Conservation (phyloP, 2,797 vertebrate genomes). For the Cyprinella venusta region DNA sequence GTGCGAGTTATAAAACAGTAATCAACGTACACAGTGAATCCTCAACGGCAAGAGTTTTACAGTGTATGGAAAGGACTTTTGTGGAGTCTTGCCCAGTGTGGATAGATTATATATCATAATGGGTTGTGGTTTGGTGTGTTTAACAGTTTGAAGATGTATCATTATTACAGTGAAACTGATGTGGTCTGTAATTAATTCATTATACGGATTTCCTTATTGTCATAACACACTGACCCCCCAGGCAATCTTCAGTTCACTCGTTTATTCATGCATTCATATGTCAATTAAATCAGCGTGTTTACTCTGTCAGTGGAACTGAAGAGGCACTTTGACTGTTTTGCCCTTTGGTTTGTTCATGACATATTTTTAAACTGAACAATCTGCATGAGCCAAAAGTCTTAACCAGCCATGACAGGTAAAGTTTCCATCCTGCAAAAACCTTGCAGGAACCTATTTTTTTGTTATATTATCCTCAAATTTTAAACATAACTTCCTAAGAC, state of each 20-base stretch:
- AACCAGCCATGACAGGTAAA: background rate
- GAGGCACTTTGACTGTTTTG: background rate
- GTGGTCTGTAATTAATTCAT: background rate
- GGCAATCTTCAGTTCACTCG: background rate
- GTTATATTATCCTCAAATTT: too few relatives aligned
- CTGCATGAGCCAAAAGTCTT: background rate
- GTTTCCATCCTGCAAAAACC: background rate
- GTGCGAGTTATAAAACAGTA: too few relatives aligned
- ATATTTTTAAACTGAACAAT: background rate
- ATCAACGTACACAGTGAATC: background rate
- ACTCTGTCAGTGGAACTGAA: background rate
- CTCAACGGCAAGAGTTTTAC: constrained; percentile 66
- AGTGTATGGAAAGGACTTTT: constrained; percentile 51
- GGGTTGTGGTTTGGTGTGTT: constrained; percentile 11
- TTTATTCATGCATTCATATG: background rate
- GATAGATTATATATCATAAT: background rate
- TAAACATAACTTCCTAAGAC: too few relatives aligned
- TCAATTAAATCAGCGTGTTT: background rate
- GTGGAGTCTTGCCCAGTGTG: constrained; percentile 58
- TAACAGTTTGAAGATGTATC: background rate
- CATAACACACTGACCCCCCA: background rate
- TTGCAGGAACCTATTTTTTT: too few relatives aligned
- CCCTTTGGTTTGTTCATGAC: background rate
- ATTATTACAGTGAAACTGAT: constrained; percentile 9
- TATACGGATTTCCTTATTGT: background rate